Conservation (phyloP, 2,797 vertebrate species). For the Tangara arthus region DNA sequence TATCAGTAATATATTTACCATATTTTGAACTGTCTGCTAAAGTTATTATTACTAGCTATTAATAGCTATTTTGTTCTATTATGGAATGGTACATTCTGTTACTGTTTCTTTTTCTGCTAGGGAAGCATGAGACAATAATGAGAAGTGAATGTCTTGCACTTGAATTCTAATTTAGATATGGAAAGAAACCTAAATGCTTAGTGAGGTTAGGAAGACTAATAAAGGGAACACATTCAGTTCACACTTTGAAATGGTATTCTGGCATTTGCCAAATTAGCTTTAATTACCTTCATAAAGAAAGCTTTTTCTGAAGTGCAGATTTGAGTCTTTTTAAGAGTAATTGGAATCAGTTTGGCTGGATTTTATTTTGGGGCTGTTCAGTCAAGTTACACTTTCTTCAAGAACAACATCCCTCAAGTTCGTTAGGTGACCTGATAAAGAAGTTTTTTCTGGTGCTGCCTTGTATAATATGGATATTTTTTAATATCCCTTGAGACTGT, state of each 20-base stretch:
- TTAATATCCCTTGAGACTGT: not conserved
- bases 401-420: not conserved
- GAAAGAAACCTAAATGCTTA: slow-evolving; percentile 43
- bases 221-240: slow-evolving; percentile 46
- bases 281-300: slow-evolving; percentile 30
- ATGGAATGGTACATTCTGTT: not conserved
- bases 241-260: slow-evolving; percentile 34
- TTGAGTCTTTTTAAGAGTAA: not conserved
- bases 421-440: not conserved
- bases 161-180: slow-evolving; percentile 64
- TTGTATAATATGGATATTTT: not conserved
- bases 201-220: slow-evolving; percentile 60
- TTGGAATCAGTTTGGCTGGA: not conserved
- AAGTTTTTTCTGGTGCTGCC: not conserved
- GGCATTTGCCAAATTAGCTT: slow-evolving; percentile 60
- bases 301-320: slow-evolving; percentile 3
- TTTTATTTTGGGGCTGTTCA: slow-evolving; percentile 21
- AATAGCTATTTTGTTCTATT: not conserved
- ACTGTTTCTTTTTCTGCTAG: slow-evolving; percentile 33
- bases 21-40: not conserved
- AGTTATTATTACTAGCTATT: not conserved
- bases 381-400: not conserved
- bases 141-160: slow-evolving; percentile 65
- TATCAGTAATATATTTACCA: not conserved
- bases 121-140: slow-evolving; percentile 53